These are phyloP conservation scores for Auanema sp. DNA, from an alignment of 2,888 invertebrate species.

Conservation along the genomic window DNA sequence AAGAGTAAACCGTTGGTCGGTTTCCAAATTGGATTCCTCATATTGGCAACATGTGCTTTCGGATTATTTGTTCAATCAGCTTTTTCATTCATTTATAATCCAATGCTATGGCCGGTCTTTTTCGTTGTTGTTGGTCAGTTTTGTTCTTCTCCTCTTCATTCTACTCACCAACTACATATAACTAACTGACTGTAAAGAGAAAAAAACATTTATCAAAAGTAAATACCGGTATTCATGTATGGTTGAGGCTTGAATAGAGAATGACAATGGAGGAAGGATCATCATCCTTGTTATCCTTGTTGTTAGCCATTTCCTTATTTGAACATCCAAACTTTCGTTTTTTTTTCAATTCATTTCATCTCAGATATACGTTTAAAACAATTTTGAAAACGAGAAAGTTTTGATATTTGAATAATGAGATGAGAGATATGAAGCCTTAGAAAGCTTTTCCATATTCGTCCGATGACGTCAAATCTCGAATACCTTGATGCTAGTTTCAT, in stretches of 20 bases:
- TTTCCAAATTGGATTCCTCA: constrained; percentile 33
- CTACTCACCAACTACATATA: background rate
- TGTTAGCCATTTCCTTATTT: too few relatives aligned
- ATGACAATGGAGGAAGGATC: background rate
- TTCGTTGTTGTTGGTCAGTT: constrained; percentile 38
- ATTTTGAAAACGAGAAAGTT: background rate
- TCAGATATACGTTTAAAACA: background rate
- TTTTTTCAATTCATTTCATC: background rate
- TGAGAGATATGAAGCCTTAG: too few relatives aligned
- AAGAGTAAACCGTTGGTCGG: constrained; percentile 54
- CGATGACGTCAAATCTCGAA: too few relatives aligned
- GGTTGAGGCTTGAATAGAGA: background rate
- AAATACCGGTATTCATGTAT: background rate
- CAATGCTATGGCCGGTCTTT: constrained; percentile 38
- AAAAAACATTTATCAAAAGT: background rate
- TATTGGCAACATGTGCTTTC: constrained; percentile 27
- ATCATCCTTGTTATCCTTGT: background rate
- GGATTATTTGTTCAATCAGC: constrained; percentile 37
- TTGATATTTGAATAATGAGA: too few relatives aligned
- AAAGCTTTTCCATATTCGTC: too few relatives aligned
- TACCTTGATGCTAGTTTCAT: too few relatives aligned
- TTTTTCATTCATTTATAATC: constrained; percentile 28
- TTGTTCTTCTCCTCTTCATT: background rate
- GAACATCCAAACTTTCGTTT: too few relatives aligned
- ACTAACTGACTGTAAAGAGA: background rate